These are phyloP conservation scores for Trachelus stipa DNA, from an alignment of 2,888 invertebrate species.

Conservation along the genomic window DNA sequence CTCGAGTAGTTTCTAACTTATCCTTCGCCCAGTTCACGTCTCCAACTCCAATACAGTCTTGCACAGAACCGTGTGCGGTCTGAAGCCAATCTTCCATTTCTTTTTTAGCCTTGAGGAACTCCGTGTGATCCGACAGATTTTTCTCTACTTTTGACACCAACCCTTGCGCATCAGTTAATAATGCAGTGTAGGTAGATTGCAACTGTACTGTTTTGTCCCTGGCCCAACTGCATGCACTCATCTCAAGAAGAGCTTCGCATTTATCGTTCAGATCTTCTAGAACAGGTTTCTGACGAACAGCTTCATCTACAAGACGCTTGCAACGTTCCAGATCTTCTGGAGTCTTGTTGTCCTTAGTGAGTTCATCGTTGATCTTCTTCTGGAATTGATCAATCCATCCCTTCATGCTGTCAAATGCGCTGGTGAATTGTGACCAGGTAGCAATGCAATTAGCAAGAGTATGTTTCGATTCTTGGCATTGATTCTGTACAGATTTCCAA, in stretches of 20 bases:
- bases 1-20: slow-evolving; percentile 83
- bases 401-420: slow-evolving; percentile 79
- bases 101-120: slow-evolving; percentile 87
- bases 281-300: slow-evolving; percentile 79
- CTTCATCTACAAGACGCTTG: slow-evolving; percentile 80
- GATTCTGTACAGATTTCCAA: slow-evolving; percentile 83
- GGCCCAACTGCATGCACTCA: slow-evolving; percentile 86
- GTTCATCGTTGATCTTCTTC: slow-evolving; percentile 73
- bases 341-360: slow-evolving; percentile 78
- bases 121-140: slow-evolving; percentile 90
- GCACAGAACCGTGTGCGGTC: slow-evolving; percentile 83
- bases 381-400: slow-evolving; percentile 81
- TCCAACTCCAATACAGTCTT: slow-evolving; percentile 85
- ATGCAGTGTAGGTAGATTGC: slow-evolving; percentile 83
- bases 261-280: slow-evolving; percentile 88
- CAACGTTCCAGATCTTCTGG: slow-evolving; percentile 83
- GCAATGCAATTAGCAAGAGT: slow-evolving; percentile 80
- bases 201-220: slow-evolving; percentile 87
- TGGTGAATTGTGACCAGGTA: slow-evolving; percentile 85
- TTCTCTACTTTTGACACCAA: slow-evolving; percentile 89
- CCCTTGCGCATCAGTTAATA: slow-evolving; percentile 83
- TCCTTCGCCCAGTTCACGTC: slow-evolving; percentile 82
- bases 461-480: slow-evolving; percentile 82
- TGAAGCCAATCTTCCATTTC: slow-evolving; percentile 87
- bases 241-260: slow-evolving; percentile 88